Conservation (phyloP, 1,140 invertebrate genomes). For the Pogonomyrmex californicus region DNA sequence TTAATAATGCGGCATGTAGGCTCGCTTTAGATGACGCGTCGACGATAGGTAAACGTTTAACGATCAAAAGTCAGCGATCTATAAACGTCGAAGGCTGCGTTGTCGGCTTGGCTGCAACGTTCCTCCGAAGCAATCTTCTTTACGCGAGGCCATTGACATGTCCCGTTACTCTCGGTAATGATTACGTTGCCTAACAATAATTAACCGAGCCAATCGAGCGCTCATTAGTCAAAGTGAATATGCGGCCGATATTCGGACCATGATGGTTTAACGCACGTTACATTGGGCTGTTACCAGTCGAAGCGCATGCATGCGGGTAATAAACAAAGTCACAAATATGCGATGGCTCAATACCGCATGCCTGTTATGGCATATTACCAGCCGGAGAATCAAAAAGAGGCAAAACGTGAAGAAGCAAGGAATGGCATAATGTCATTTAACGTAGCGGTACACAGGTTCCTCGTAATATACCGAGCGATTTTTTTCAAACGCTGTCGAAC, state of each 20-base stretch:
- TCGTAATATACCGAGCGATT: not conserved
- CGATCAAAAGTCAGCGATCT: conserved; percentile 44
- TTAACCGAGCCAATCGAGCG: conserved; percentile 71
- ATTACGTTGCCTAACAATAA: conserved; percentile 67
- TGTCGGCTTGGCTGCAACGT: conserved; percentile 15
- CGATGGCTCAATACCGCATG: conserved; percentile 15
- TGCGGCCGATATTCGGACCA: conserved; percentile 56
- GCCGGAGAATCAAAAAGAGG: conserved; percentile 27
- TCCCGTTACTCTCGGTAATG: conserved; percentile 67
- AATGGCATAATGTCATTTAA: conserved; percentile 32
- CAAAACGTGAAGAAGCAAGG: not conserved
- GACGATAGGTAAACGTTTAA: conserved; percentile 26
- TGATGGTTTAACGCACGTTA: conserved; percentile 26
- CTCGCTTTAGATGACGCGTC: not conserved
- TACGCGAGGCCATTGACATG: conserved; percentile 25
- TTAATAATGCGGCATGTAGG: conserved; percentile 21
- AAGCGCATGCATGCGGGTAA: conserved; percentile 61
- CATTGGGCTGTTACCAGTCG: conserved; percentile 1
- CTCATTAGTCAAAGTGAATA: conserved; percentile 73
- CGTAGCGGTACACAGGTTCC: conserved; percentile 34
- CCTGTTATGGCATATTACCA: conserved; percentile 26
- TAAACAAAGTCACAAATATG: conserved; percentile 55
- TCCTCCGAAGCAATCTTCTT: conserved; percentile 3
- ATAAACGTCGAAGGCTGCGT: conserved; percentile 37
- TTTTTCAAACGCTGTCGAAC: not conserved